Base-by-base conservation (phyloP, 2,113 vertebrate species). In the Marmota flaviventris region DNA sequence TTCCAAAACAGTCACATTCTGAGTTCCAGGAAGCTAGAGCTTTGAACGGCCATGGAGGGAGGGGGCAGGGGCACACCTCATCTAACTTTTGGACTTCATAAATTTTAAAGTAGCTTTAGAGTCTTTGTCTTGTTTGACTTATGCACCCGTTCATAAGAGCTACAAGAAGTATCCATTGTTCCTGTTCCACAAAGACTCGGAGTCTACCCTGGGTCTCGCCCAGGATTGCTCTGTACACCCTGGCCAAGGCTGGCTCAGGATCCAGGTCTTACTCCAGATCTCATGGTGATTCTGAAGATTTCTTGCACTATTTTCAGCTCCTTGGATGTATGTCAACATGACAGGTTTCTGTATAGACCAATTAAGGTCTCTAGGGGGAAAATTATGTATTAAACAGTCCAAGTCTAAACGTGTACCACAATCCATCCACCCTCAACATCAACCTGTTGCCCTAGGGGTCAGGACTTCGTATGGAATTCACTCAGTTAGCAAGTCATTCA, bases 171-270 rank as follows among this genome's bases (percentile, higher is more conserved):
- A 0, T 5, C 17, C 75, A 24, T 1, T 10, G 16, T 34, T 17
- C 42, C 18, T 8, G 0, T 20, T 34, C 42, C 24, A 63, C 24
- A 72, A 67, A 17, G 67, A 25, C 6, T 24, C 56, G 34, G 37
- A 56, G n/a, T 78, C 6, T 2, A 37, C 9, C 2, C 18, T 1
- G 0, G 1, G 2, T 6, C 34, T 32, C 2, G 0, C 11, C 34
- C 14, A 8, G n/a, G 53, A n/a, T 34, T 48, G 8, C 37, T 13
- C 1, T 0, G 5, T 5, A 8, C 20, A 8, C 0, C 2, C 39
- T 5, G 14, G 27, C 93, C 39, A 25, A 11, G 34, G 34, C 73
- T 1, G 34, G 56, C 51, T 70, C 2, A 0, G n/a, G 61, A 32
- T 13, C 63, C 53, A 51, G 25, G 29, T 24, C 48, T 90, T 6